Evolutionary conservation across 92 coral and sea anemone genomes (phyloP).

Genomic region (Virgularia gustaviana): DNA sequence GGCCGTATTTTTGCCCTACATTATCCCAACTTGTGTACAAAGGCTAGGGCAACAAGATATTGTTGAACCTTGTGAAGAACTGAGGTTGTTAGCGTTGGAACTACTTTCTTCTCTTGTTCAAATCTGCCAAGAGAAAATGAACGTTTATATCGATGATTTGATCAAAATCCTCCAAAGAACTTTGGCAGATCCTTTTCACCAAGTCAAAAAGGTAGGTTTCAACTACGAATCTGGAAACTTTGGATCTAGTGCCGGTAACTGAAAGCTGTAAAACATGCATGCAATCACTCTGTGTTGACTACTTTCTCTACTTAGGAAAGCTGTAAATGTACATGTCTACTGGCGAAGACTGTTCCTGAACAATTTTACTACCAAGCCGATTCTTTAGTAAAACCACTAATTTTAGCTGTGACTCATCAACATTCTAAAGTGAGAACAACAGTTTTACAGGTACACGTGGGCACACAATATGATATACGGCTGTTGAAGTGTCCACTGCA

Average conservation of each 20-base stretch:
- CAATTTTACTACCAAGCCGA: slow-evolving; percentile 94
- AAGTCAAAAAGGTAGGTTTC: slow-evolving; percentile 77
- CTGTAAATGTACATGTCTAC: slow-evolving; percentile 70
- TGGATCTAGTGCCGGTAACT: too few relatives aligned
- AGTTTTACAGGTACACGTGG: slow-evolving; percentile 91
- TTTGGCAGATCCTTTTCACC: slow-evolving; percentile 88
- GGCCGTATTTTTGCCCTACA: slow-evolving; percentile 74
- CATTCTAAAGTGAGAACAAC: slow-evolving; percentile 95
- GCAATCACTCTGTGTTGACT: neutral
- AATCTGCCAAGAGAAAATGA: slow-evolving; percentile 66
- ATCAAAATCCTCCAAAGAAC: slow-evolving; percentile 83
- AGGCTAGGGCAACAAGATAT: slow-evolving; percentile 89
- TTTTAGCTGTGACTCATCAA: slow-evolving; percentile 80
- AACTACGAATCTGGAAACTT: too few relatives aligned
- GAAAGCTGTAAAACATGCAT: neutral
- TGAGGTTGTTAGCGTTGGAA: slow-evolving; percentile 66
- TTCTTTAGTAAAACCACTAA: slow-evolving; percentile 80
- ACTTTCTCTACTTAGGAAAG: slow-evolving; percentile 63
- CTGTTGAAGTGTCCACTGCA: neutral
- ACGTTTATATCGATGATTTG: slow-evolving; percentile 80
- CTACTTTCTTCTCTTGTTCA: slow-evolving; percentile 57
- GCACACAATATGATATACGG: neutral
- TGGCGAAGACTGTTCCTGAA: slow-evolving; percentile 82
- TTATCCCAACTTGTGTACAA: slow-evolving; percentile 79
- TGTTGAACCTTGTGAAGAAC: slow-evolving; percentile 80